Percentiles rank a stretch among this genome's conserved stretches.
Conservation (phyloP, 1,140 invertebrate species). For the Halesus radiatus region DNA sequence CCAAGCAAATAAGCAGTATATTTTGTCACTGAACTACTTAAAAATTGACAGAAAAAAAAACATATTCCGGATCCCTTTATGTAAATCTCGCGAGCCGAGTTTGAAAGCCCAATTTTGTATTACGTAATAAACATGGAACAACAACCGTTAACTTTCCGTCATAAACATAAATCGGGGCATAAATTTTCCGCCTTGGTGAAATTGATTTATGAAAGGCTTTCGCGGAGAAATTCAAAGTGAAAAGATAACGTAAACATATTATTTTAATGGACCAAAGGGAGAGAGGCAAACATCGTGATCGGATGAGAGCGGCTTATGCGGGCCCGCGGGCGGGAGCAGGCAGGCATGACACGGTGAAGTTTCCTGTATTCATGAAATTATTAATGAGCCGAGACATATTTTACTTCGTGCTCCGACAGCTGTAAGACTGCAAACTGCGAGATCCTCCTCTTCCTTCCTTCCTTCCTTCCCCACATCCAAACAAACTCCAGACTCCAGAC, state of each 20-base stretch:
- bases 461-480: too few relatives aligned
- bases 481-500: constrained; percentile 2
- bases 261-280: constrained; percentile 45
- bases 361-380: constrained; percentile 50
- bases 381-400: constrained; percentile 50
- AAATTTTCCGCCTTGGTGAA: constrained; percentile 38
- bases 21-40: too few relatives aligned
- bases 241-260: constrained; percentile 52
- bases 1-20: too few relatives aligned
- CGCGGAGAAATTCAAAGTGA: constrained; percentile 38
- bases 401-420: constrained; percentile 27
- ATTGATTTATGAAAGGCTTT: constrained; percentile 50
- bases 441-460: neutral
- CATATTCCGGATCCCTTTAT: neutral
- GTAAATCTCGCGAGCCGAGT: constrained; percentile 2
- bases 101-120: constrained; percentile 34
- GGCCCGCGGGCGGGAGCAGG: neutral
- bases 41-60: neutral
- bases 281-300: constrained; percentile 4
- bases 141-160: constrained; percentile 37
- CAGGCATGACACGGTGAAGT: constrained; percentile 32
- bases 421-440: constrained; percentile 1
- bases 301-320: constrained; percentile 24
- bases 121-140: constrained; percentile 36
- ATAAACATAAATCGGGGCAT: constrained; percentile 43